Conservation (phyloP, 2,797 vertebrate species). For the Cygnus olor region DNA sequence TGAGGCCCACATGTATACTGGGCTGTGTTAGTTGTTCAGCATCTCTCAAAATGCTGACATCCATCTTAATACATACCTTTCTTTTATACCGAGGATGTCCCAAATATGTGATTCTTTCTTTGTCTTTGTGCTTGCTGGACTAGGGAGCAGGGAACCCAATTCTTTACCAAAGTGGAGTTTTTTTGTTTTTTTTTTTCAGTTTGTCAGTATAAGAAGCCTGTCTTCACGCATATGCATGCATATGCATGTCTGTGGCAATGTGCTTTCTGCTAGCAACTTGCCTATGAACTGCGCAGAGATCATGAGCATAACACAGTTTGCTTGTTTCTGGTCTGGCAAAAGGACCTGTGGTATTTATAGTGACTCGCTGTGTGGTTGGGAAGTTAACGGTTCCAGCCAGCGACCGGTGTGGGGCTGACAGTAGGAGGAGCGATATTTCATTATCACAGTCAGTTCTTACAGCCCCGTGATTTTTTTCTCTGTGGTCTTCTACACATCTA, state of each 20-base stretch:
- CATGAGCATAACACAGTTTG: neutral
- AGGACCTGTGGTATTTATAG: neutral
- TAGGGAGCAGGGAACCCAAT: neutral
- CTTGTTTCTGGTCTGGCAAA: neutral
- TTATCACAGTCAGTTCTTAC: neutral
- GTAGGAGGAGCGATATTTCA: neutral
- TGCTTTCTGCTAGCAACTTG: neutral
- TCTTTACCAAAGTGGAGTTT: neutral
- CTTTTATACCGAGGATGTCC: neutral
- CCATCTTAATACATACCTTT: neutral
- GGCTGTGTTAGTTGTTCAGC: neutral
- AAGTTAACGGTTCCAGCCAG: neutral
- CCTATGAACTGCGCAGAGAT: neutral
- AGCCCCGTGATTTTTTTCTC: neutral
- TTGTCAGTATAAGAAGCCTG: neutral
- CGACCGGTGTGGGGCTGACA: neutral
- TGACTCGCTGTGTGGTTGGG: neutral
- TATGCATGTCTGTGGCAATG: neutral
- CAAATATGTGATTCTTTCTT: neutral
- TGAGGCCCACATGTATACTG: fast-evolving
- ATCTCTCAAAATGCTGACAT: neutral
- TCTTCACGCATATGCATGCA: neutral
- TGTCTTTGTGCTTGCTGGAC: neutral
- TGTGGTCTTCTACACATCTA: neutral
- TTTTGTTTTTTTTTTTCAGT: neutral